phyloP scores from a whole-genome alignment of 1,140 invertebrate species.

The Drosophila dunni region DNA sequence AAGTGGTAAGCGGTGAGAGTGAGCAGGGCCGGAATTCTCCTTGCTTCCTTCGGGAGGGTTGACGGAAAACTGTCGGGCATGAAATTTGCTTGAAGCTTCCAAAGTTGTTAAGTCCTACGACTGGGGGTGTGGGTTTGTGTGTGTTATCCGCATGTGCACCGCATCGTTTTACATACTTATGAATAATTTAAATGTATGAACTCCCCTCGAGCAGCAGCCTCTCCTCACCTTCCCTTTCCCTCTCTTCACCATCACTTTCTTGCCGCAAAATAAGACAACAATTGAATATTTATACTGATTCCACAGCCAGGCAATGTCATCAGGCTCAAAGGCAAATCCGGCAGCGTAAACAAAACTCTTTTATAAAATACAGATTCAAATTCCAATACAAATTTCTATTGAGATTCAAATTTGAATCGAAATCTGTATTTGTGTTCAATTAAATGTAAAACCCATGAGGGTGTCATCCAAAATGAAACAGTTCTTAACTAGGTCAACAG shows the following conservation, averaged over 20 bases:
- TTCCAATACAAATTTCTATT: not conserved
- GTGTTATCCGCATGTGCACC: constrained; percentile 44
- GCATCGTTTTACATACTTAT: constrained; percentile 59
- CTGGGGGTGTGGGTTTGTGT: constrained; percentile 3
- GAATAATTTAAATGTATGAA: constrained; percentile 57
- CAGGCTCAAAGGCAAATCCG: constrained; percentile 10
- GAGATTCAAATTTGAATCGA: not conserved
- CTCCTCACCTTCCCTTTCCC: not conserved
- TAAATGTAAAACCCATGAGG: constrained; percentile 15
- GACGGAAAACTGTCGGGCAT: constrained; percentile 52
- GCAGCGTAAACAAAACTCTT: constrained; percentile 11
- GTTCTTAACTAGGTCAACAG: constrained; percentile 9
- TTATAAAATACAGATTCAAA: constrained; percentile 8
- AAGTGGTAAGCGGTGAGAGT: not conserved
- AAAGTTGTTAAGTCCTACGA: constrained; percentile 27
- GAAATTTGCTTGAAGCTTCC: constrained; percentile 45
- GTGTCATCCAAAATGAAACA: not conserved
- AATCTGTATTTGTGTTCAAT: constrained; percentile 20
- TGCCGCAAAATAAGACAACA: constrained; percentile 22
- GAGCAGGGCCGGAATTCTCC: not conserved
- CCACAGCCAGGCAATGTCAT: constrained; percentile 9
- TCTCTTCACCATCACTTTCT: not conserved
- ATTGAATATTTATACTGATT: constrained; percentile 48
- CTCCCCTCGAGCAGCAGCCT: not conserved
- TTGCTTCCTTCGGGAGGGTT: not conserved